Conservation (phyloP, 2,113 vertebrate genomes). For the Camelus dromedarius region DNA sequence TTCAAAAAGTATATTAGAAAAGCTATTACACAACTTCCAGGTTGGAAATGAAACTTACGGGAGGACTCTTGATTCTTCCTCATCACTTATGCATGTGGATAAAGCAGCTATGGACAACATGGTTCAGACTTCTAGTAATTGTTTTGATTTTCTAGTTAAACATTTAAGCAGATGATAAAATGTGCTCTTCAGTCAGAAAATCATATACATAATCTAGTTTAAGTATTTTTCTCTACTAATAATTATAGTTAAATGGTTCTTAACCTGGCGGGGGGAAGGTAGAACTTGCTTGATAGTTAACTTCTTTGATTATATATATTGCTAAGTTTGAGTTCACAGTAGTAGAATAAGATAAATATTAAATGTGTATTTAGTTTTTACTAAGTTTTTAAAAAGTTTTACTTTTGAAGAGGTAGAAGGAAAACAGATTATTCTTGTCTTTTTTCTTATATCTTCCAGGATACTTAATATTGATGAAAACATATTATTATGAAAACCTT, state of each 20-base stretch:
- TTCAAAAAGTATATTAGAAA: neutral
- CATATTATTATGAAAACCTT: neutral
- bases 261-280: neutral
- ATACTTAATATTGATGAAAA: neutral
- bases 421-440: neutral
- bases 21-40: neutral
- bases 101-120: neutral
- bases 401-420: neutral
- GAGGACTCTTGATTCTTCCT: neutral
- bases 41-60: neutral
- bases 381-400: no score
- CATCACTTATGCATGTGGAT: neutral
- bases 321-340: neutral
- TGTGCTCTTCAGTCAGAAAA: neutral
- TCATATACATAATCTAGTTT: neutral
- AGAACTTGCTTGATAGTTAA: neutral
- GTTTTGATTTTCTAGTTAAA: slow-evolving; percentile 52
- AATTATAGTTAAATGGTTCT: neutral
- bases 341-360: neutral
- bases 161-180: slow-evolving; percentile 26
- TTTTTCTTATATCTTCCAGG: neutral
- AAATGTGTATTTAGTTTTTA: neutral
- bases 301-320: neutral
- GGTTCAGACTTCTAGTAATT: neutral
- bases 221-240: slow-evolving; percentile 21